phyloP scores from a whole-genome alignment of 2,113 vertebrate species.

The Callithrix jacchus region DNA sequence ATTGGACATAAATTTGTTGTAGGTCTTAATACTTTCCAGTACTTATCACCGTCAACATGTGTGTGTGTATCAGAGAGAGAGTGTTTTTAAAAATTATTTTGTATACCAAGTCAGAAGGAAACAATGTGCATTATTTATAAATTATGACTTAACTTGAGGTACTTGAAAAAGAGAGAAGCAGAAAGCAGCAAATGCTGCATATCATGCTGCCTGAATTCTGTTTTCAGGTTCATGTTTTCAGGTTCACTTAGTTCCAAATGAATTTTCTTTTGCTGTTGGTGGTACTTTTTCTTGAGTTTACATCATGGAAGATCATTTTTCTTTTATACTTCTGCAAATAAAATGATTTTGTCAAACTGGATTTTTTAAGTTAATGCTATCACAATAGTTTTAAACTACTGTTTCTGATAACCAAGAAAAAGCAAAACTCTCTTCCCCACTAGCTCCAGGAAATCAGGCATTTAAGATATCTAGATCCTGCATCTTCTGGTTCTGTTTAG shows the following conservation, averaged over 20 bases:
- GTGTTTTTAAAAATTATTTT: not conserved
- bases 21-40: not conserved
- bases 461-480: not conserved
- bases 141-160: not conserved
- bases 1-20: not conserved
- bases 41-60: not conserved
- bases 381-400: not conserved
- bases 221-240: not conserved
- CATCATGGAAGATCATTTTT: not conserved
- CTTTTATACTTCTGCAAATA: not conserved
- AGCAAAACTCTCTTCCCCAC: not conserved
- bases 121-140: not conserved
- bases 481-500: not conserved
- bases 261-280: conserved; percentile 39
- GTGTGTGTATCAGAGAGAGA: not conserved
- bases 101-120: conserved; percentile 6
- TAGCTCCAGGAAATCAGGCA: not conserved
- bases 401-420: not conserved
- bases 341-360: not conserved
- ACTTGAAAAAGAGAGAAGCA: not conserved
- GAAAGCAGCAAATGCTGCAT: not conserved
- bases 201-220: not conserved
- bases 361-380: not conserved
- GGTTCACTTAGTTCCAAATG: not conserved
- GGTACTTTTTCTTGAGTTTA: conserved; percentile 42